Evolutionary conservation across 2,888 invertebrate genomes (phyloP), one percentile per base, ranked within the genome.

Genomic region (Ophioninae sp.): DNA sequence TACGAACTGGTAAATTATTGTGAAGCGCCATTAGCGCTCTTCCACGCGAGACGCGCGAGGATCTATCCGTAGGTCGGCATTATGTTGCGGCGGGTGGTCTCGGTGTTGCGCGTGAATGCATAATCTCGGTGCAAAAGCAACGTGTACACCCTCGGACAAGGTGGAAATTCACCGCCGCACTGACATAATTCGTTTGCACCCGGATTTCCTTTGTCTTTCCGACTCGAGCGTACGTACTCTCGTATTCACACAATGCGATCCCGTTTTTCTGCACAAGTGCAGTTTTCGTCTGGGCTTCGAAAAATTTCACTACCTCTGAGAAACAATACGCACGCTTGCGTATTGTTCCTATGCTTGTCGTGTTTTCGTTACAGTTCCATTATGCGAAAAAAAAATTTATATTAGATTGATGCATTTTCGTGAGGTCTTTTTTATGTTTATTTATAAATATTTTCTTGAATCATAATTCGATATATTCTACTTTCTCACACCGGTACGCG

Each of bases 81-180:
- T 85, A 77, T 61, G 72, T 44, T 37, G 39, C 13, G 72, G 57
- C 78, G 6, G 68, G 30, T 44, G 61, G 62, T 13, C 17, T 50
- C 50, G 50, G 74, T 82, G 79, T 81, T 74, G 82, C 79, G 75
- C 85, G 85, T 85, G 88, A 88, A 89, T 88, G 86, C 88, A 87
- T 89, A 87, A 89, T 88, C 86, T 85, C 83, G 81, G 79, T 67
- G 78, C 79, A 85, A 85, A 30, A 80, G 75, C 50, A 50, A 17
- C 17, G 50, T 13, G 50, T 50, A 50, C 17, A 65, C 65, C 70
- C 70, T 84, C 79, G 75, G 81, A 79, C 81, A 81, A 82, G 75
- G 84, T 68, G 79, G 62, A 72, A 84, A 79, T 82, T 67, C 84
- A 82, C 57, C 78, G 67, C 82, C 80, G 21, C 64, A 20, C 37